Percentiles rank a stretch among this genome's conserved stretches.
Evolutionary conservation across 2,113 vertebrate species (phyloP).

Genomic region (Xiphophorus maculatus): DNA sequence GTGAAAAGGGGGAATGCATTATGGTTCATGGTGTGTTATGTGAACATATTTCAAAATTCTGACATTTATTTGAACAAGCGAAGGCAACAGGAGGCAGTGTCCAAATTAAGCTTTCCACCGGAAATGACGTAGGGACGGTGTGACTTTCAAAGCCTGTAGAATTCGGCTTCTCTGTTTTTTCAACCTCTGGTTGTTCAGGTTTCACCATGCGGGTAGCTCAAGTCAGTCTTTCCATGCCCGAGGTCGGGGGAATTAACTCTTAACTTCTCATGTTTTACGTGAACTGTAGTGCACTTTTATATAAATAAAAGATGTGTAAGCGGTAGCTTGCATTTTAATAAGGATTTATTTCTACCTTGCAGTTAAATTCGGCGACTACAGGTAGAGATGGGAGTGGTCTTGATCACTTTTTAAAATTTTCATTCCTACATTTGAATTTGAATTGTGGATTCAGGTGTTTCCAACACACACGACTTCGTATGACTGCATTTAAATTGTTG

Average conservation of each 20-base stretch:
- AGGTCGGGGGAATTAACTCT: constrained; percentile 49
- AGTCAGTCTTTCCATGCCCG: constrained; percentile 52
- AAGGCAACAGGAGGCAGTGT: constrained; percentile 47
- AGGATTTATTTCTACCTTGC: not conserved
- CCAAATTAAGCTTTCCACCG: constrained; percentile 63
- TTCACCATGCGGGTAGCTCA: constrained; percentile 39
- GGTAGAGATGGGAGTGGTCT: constrained; percentile 8
- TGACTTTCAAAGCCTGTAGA: constrained; percentile 32
- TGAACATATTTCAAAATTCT: rapidly evolving
- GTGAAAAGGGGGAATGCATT: not conserved
- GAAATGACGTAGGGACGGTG: constrained; percentile 62
- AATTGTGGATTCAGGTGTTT: not conserved
- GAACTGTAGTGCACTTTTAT: not conserved
- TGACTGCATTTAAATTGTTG: not conserved
- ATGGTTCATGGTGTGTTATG: not conserved
- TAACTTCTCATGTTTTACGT: not conserved
- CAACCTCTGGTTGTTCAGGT: not conserved
- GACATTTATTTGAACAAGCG: not conserved
- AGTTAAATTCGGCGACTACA: not conserved
- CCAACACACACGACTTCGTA: not conserved
- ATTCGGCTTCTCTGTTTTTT: not conserved
- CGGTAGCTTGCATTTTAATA: not conserved
- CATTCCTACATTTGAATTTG: not conserved
- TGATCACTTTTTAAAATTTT: not conserved
- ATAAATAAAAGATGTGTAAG: not conserved